These are phyloP conservation scores for Apostichopus californicus DNA, from an alignment of 35 echinoderm and acorn worm species.

Conservation along the genomic window DNA sequence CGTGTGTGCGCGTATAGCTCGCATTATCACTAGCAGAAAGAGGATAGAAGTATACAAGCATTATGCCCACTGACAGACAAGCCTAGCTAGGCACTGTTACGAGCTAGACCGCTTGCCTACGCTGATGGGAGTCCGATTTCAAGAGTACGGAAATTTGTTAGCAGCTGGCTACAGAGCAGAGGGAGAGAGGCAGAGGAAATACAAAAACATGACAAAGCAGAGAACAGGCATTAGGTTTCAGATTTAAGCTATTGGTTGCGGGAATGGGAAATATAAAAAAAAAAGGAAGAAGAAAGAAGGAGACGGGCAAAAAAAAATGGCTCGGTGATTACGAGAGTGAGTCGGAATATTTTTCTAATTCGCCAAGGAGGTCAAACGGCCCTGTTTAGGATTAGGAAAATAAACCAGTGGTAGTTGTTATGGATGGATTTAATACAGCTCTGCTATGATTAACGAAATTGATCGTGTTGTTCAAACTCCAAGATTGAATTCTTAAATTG, in stretches of 20 bases:
- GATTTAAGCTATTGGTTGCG: conserved; percentile 23
- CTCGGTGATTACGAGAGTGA: conserved; percentile 20
- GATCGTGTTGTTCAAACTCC: not conserved
- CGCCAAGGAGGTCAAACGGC: conserved; percentile 35
- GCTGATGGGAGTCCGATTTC: conserved; percentile 42
- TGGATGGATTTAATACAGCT: not conserved
- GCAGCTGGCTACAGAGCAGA: conserved; percentile 28
- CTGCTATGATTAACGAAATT: not conserved
- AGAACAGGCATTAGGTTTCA: conserved; percentile 50
- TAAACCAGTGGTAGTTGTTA: not conserved
- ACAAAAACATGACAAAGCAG: not conserved
- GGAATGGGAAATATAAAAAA: conserved; percentile 31
- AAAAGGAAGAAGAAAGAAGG: not conserved
- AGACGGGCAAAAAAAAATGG: too few relatives aligned
- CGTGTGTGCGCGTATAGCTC: too few relatives aligned
- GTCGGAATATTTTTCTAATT: conserved; percentile 44
- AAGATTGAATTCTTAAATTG: not conserved
- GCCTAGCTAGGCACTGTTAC: not conserved
- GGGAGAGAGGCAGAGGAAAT: conserved; percentile 28
- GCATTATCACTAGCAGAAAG: too few relatives aligned
- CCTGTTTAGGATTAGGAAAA: conserved; percentile 1
- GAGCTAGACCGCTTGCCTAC: conserved; percentile 16
- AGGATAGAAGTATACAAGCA: not conserved
- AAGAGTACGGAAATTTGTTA: conserved; percentile 43
- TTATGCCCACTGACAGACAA: conserved; percentile 11